A percentile compares a stretch with the other conserved stretches of the same genome.
Conservation (phyloP, 2,113 vertebrate genomes). For the Bos javanicus region DNA sequence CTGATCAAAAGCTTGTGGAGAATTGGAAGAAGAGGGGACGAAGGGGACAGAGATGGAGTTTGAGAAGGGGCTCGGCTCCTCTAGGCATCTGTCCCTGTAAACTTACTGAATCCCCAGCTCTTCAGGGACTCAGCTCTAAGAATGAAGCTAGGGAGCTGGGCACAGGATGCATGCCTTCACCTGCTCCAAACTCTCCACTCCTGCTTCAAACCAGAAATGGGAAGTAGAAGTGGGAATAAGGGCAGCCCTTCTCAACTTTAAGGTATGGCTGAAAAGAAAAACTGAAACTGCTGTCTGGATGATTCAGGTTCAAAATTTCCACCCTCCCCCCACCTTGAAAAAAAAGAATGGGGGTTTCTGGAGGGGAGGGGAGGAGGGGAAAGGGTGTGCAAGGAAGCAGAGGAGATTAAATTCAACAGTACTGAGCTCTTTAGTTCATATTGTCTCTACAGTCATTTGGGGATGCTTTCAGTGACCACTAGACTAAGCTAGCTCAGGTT, state of each 20-base stretch:
- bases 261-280: background rate
- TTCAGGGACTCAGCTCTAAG: background rate
- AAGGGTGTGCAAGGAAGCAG: background rate
- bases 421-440: background rate
- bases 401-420: background rate
- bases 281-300: background rate
- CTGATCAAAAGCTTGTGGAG: background rate
- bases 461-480: background rate
- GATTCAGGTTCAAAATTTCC: background rate
- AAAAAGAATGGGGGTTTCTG: background rate
- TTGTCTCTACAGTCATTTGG: background rate
- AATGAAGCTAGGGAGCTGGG: background rate
- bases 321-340: background rate
- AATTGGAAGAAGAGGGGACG: background rate
- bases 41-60: background rate
- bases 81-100: background rate
- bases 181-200: background rate
- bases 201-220: background rate
- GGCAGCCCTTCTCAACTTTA: background rate
- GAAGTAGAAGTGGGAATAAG: background rate
- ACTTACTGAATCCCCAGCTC: background rate
- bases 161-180: background rate
- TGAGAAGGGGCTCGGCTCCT: background rate
- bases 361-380: background rate
- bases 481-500: background rate